A percentile compares a stretch with the other conserved stretches of the same genome.
phyloP scores from a whole-genome alignment of 2,113 vertebrate species.

The Aptenodytes forsteri region DNA sequence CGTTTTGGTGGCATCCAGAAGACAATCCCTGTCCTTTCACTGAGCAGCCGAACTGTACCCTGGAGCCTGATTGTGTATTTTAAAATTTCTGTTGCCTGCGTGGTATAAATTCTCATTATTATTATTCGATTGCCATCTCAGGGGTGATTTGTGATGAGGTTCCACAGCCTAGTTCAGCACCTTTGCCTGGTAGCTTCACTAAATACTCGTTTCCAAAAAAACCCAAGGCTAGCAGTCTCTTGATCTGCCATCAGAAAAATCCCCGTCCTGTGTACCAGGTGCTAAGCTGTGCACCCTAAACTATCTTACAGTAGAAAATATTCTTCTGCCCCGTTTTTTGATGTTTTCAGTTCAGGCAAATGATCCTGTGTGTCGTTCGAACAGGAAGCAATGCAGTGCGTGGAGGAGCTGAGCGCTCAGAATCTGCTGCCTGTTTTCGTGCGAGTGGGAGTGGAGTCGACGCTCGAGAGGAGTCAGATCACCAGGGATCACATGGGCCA shows the following conservation, averaged over 20 bases:
- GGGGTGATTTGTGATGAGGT: not conserved
- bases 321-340: fast-evolving
- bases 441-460: constrained; percentile 90
- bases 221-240: not conserved
- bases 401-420: constrained; percentile 86
- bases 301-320: not conserved
- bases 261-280: no score
- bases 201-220: not conserved
- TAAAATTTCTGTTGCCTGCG: not conserved
- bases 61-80: not conserved
- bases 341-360: not conserved
- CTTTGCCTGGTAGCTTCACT: not conserved
- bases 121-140: not conserved
- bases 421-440: constrained; percentile 86
- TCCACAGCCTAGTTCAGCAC: not conserved
- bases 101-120: not conserved
- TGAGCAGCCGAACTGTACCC: not conserved
- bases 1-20: not conserved
- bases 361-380: not conserved
- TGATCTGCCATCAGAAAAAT: not conserved
- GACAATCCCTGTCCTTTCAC: not conserved
- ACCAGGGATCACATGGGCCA: constrained; percentile 96
- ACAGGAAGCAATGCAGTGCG: constrained; percentile 94
- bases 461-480: constrained; percentile 94
- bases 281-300: no score